phyloP scores from a whole-genome alignment of 2,113 vertebrate genomes.

The Toxotes jaculatrix region DNA sequence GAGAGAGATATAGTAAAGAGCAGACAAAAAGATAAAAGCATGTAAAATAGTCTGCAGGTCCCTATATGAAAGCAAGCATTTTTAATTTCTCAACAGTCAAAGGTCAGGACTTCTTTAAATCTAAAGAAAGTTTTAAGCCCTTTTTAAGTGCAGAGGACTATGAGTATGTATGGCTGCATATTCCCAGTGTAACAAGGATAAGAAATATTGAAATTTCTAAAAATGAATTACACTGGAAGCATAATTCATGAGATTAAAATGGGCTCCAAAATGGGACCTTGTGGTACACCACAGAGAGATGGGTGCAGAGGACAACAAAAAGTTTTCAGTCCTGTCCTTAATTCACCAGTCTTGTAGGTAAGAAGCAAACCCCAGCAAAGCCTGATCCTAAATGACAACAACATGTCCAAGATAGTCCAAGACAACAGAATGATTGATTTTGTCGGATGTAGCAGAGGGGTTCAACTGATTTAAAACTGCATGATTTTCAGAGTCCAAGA shows the following conservation, averaged over 20 bases:
- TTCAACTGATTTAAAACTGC: constrained; percentile 29
- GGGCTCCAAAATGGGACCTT: background rate
- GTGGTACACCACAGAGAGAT: background rate
- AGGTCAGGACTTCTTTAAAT: background rate
- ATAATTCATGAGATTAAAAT: background rate
- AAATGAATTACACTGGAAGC: background rate
- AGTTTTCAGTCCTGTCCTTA: background rate
- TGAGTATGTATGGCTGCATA: background rate
- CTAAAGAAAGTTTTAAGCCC: background rate
- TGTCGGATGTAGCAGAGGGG: constrained; percentile 1
- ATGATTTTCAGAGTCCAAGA: constrained; percentile 20
- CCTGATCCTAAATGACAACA: background rate
- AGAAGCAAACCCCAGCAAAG: background rate
- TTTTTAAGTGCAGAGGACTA: background rate
- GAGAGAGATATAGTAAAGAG: constrained; percentile 32
- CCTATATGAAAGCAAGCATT: background rate
- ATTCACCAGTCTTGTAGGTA: background rate
- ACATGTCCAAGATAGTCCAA: background rate
- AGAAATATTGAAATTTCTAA: background rate
- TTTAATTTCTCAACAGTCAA: background rate
- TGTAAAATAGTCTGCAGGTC: background rate
- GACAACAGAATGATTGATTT: background rate
- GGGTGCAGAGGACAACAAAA: background rate
- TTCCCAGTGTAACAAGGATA: background rate
- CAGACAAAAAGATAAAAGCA: constrained; percentile 18